Evolutionary conservation across 1,140 invertebrate species (phyloP).

Genomic region (Bombus haemorrhoidalis): DNA sequence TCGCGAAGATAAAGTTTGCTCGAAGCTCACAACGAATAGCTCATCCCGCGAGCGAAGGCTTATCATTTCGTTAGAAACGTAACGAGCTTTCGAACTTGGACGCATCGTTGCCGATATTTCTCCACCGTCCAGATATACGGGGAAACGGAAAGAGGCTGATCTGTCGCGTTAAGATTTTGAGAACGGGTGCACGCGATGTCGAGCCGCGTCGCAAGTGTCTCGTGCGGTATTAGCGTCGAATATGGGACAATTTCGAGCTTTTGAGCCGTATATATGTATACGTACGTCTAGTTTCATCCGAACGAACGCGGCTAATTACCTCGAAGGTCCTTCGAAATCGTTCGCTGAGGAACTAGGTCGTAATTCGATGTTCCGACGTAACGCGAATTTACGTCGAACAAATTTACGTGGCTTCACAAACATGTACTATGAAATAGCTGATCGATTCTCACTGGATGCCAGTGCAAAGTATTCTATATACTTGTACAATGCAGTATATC

Average conservation of each 20-base stretch:
- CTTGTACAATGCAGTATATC: background rate
- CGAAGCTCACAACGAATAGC: background rate
- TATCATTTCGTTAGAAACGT: slow-evolving; percentile 6
- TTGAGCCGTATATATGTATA: background rate
- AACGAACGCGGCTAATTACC: background rate
- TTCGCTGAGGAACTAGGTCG: background rate
- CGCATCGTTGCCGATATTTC: slow-evolving; percentile 4
- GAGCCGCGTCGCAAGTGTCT: background rate
- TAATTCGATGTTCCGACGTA: background rate
- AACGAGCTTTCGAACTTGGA: background rate
- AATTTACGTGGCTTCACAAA: background rate
- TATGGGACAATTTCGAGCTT: background rate
- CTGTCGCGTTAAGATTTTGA: background rate
- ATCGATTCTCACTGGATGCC: background rate
- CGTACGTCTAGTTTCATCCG: background rate
- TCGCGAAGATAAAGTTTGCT: background rate
- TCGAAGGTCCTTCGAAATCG: background rate
- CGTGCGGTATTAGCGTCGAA: background rate
- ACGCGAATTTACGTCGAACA: slow-evolving; percentile 8
- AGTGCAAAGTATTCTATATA: slow-evolving; percentile 13
- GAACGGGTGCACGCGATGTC: background rate
- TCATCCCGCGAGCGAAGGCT: slow-evolving; percentile 1
- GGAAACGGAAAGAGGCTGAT: background rate
- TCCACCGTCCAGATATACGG: background rate
- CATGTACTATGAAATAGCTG: background rate